Base-by-base conservation (phyloP, 1,140 invertebrate genomes). In the Orussus abietinus region DNA sequence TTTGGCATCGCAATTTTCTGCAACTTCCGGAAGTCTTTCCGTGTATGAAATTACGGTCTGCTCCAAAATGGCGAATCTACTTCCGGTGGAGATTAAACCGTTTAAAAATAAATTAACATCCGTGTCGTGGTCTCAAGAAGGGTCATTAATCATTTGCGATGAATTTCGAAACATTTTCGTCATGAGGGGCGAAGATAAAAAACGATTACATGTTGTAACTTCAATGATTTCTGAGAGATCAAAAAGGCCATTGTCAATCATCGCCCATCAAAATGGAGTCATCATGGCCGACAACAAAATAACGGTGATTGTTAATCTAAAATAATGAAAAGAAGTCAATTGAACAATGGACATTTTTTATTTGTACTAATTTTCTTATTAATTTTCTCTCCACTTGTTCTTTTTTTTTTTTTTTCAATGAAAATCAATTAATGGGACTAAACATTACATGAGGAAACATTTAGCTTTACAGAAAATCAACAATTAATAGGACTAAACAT, bases 31-130 rank as follows among this genome's bases (percentile, higher is more conserved):
- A 1, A 42, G 30, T 17, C 18, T 65, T 0, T 26, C 30, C 0
- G 32, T 59, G 3, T 61, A 59, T 19, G 59, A 59, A 17, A 35
- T 66, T 0, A 42, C 47, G n/a, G 34, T 50, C 1, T 66, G 58
- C 20, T 61, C 51, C 2, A 63, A 55, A 49, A 56, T 59, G 5
- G 45, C 58, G 10, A 45, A 37, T 7, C 28, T 66, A 20, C 28
- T 51, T 21, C 53, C 36, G 0, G 17, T 47, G 20, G n/a, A 43
- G 4, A 12, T 25, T 6, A 18, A 30, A 12, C 34, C 26, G 5
- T 11, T 25, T 17, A 41, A 4, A 9, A 46, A 26, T 10, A 53
- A 45, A 51, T 45, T 59, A 15, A 26, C 34, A 5, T 57, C 45
- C 7, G 29, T 52, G 11, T 53, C 46, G 2, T 68, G 65, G 65